These are phyloP conservation scores for Tretioscincus oriximinensis DNA, from an alignment of 2,113 vertebrate genomes.

Conservation along the genomic window DNA sequence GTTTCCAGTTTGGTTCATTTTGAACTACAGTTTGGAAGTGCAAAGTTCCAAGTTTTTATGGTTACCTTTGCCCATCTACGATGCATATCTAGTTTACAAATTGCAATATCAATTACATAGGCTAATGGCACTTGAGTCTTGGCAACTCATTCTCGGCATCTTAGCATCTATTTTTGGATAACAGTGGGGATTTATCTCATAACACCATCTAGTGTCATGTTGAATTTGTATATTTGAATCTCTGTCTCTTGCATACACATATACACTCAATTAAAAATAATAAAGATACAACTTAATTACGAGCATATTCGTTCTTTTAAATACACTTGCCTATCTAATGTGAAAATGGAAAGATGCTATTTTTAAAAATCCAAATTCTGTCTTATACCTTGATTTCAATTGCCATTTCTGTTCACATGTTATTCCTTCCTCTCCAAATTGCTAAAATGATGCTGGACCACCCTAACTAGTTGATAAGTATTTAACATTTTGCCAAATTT, in stretches of 20 bases:
- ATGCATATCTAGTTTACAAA: no score
- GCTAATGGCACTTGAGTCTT: no score
- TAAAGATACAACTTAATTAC: neutral
- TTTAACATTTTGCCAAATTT: no score
- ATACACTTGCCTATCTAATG: neutral
- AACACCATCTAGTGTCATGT: neutral
- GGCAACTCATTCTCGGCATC: no score
- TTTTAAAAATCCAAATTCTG: neutral
- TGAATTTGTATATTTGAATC: conserved; percentile 9
- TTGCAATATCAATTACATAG: no score
- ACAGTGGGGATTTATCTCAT: no score
- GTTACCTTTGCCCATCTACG: no score
- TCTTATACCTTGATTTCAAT: neutral
- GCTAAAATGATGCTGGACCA: neutral
- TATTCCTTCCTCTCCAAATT: neutral
- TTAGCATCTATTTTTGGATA: no score
- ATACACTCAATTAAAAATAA: neutral
- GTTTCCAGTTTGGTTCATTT: no score
- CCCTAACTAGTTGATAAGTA: neutral
- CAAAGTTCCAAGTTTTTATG: no score
- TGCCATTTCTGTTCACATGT: neutral
- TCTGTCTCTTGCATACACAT: neutral
- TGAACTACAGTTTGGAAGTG: no score
- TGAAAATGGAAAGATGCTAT: neutral
- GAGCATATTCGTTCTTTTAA: no score